Conservation (phyloP, 2,888 invertebrate genomes). For the Copidosoma aretas region DNA sequence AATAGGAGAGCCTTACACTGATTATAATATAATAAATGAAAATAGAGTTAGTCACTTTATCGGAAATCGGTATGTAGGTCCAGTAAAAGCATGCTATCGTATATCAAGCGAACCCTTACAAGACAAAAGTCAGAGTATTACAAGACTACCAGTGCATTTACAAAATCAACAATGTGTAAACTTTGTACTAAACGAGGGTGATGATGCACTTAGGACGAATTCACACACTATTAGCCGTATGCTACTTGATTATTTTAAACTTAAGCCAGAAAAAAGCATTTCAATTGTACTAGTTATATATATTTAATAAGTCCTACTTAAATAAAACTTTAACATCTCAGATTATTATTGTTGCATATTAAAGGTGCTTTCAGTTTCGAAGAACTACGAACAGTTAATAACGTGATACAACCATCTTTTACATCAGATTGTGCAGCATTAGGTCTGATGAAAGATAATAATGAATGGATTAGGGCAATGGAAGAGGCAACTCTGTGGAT, state of each 20-base stretch:
- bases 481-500: neutral
- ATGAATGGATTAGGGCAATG: neutral
- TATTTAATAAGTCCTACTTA: neutral
- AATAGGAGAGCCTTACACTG: slow-evolving; percentile 26
- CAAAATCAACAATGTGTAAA: slow-evolving; percentile 37
- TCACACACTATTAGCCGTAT: neutral
- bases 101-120: no score
- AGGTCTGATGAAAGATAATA: neutral
- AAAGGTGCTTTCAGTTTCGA: neutral
- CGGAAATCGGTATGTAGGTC: no score
- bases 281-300: neutral
- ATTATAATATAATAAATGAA: no score
- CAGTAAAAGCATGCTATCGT: no score
- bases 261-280: neutral
- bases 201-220: neutral
- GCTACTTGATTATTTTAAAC: neutral
- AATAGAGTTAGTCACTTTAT: no score
- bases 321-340: neutral
- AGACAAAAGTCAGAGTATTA: no score
- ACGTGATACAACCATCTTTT: neutral
- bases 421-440: neutral
- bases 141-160: no score
- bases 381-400: neutral
- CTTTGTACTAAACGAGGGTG: neutral
- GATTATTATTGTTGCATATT: neutral